phyloP scores from a whole-genome alignment of 2,888 invertebrate species.

The Amiota communis region DNA sequence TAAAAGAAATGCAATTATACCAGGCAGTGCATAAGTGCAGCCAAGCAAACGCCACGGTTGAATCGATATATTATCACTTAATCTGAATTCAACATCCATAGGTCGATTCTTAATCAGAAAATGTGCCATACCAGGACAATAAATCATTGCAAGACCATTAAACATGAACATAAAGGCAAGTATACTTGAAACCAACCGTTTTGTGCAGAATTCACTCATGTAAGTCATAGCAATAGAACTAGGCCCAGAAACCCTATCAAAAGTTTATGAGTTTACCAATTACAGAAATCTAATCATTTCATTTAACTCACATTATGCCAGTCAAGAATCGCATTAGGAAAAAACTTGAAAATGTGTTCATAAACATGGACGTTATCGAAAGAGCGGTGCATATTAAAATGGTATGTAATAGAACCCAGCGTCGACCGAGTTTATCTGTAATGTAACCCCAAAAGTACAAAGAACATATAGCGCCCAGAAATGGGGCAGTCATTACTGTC shows the following conservation, averaged over 20 bases:
- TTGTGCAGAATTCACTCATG: conserved; percentile 55
- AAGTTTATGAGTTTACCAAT: neutral
- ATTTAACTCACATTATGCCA: conserved; percentile 55
- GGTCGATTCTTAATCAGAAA: conserved; percentile 28
- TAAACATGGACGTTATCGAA: conserved; percentile 53
- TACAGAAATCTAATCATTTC: neutral
- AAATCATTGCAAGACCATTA: conserved; percentile 55
- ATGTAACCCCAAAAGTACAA: conserved; percentile 58
- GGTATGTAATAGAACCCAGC: conserved; percentile 51
- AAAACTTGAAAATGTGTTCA: conserved; percentile 46
- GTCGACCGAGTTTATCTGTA: conserved; percentile 53
- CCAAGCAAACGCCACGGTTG: conserved; percentile 54
- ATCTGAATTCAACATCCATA: conserved; percentile 39
- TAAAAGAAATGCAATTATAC: conserved; percentile 47
- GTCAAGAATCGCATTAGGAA: conserved; percentile 52
- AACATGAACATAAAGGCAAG: conserved; percentile 56
- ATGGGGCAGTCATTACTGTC: conserved; percentile 43
- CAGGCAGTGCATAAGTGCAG: conserved; percentile 47
- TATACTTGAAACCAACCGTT: conserved; percentile 41
- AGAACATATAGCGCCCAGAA: conserved; percentile 53
- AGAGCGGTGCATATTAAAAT: conserved; percentile 45
- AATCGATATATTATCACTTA: conserved; percentile 39
- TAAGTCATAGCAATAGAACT: conserved; percentile 53
- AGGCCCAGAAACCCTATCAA: conserved; percentile 51
- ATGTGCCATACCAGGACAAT: conserved; percentile 46